phyloP scores from a whole-genome alignment of 2,113 vertebrate species.

The Bubo scandiacus region DNA sequence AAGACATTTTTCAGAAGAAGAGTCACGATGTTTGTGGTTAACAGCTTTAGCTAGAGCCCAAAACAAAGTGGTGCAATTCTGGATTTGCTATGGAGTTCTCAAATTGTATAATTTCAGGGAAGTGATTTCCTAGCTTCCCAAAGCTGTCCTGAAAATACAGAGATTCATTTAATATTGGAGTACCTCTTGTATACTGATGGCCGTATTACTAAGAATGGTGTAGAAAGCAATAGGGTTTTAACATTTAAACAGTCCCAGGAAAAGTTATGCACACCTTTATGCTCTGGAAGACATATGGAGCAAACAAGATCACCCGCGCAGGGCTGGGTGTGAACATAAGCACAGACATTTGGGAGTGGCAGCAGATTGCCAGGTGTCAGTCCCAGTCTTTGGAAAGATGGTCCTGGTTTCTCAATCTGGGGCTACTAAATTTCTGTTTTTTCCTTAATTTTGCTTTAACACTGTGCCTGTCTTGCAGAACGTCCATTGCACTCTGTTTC shows the following conservation, averaged over 20 bases:
- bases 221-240: background rate
- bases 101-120: background rate
- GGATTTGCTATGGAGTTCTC: background rate
- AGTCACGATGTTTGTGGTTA: background rate
- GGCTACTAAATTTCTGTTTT: background rate
- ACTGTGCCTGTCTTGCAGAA: background rate
- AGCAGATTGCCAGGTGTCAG: background rate
- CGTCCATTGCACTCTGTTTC: background rate
- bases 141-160: background rate
- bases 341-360: background rate
- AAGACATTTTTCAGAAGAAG: background rate
- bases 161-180: background rate
- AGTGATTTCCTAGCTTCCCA: background rate
- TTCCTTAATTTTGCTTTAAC: background rate
- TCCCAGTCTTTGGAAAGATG: background rate
- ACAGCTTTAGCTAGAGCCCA: background rate
- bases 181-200: background rate
- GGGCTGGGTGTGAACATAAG: background rate
- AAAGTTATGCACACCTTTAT: background rate
- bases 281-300: background rate
- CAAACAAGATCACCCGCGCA: background rate
- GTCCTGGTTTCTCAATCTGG: background rate
- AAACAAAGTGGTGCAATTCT: background rate
- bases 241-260: background rate
- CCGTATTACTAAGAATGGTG: background rate